A percentile compares a stretch with the other conserved stretches of the same genome.
Evolutionary conservation across 1,140 invertebrate genomes (phyloP).

Genomic region (Leptopilina boulardi): DNA sequence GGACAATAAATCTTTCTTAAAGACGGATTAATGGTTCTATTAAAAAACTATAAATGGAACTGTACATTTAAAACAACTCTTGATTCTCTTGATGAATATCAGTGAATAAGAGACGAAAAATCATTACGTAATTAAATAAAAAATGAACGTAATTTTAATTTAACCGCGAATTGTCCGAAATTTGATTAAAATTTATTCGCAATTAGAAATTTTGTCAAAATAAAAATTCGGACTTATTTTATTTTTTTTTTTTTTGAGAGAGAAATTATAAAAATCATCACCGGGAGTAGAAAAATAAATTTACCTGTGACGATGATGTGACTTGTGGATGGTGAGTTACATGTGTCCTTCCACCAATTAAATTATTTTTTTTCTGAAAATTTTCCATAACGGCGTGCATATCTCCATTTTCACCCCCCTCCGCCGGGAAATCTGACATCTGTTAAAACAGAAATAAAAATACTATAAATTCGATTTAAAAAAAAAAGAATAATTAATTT

Average conservation of each 20-base stretch:
- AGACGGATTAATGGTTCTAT: background rate
- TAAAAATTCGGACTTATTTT: too few species aligned
- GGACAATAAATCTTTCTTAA: background rate
- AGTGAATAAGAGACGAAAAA: too few species aligned
- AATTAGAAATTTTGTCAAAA: too few species aligned
- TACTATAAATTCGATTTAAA: background rate
- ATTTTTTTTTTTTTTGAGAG: too few species aligned
- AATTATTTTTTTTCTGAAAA: constrained; percentile 71
- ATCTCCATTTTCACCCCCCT: constrained; percentile 55
- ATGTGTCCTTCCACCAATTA: constrained; percentile 64
- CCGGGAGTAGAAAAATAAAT: background rate
- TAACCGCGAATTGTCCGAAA: too few species aligned
- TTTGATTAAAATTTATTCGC: too few species aligned
- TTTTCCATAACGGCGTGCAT: constrained; percentile 73
- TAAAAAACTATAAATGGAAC: background rate
- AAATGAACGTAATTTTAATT: too few species aligned
- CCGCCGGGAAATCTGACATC: constrained; percentile 71
- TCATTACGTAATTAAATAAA: too few species aligned
- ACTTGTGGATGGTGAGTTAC: constrained; percentile 67
- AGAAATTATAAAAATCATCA: too few species aligned
- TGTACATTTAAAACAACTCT: background rate
- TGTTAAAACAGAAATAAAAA: constrained; percentile 50
- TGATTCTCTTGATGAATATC: too few species aligned
- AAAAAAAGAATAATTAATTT: too few species aligned
- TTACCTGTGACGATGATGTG: constrained; percentile 67